Percentiles rank a stretch among this genome's conserved stretches.
Evolutionary conservation across 2,888 invertebrate species (phyloP).

Genomic region (Microplitis manilae): DNA sequence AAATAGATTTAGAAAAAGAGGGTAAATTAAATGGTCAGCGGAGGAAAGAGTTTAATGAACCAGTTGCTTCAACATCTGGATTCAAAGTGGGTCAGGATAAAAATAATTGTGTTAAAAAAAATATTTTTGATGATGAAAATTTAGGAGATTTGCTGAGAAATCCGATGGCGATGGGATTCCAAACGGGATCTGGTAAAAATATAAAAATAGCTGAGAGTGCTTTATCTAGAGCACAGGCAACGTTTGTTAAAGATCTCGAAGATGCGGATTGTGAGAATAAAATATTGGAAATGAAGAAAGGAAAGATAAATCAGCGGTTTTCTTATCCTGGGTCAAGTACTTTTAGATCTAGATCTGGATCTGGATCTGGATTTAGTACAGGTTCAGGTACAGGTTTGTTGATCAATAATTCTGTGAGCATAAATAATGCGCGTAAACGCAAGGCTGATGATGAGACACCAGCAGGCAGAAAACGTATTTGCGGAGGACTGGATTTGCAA

Average conservation of each 20-base stretch:
- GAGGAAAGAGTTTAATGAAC: neutral
- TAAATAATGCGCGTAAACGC: slow-evolving; percentile 17
- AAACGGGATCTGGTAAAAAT: slow-evolving; percentile 52
- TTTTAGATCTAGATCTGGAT: neutral
- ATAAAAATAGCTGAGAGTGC: slow-evolving; percentile 22
- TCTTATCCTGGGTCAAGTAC: neutral
- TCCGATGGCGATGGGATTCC: slow-evolving; percentile 40
- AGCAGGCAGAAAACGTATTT: slow-evolving; percentile 53
- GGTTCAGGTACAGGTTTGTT: neutral
- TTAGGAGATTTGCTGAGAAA: slow-evolving; percentile 15
- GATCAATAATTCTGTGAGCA: neutral
- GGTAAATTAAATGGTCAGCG: slow-evolving; percentile 9
- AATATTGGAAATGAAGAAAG: slow-evolving; percentile 7
- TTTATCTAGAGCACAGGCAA: slow-evolving; percentile 42
- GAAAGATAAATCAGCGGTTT: slow-evolving; percentile 40
- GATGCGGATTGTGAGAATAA: neutral
- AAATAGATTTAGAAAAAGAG: neutral
- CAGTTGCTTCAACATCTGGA: slow-evolving; percentile 56
- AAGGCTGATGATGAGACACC: slow-evolving; percentile 37
- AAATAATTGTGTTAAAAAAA: slow-evolving; percentile 8
- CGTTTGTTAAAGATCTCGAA: slow-evolving; percentile 21
- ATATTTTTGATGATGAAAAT: neutral
- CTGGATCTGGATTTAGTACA: neutral
- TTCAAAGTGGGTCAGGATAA: neutral
- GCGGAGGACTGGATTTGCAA: slow-evolving; percentile 56